Base-by-base conservation (phyloP, 2,888 invertebrate genomes). In the Brenthis daphne region DNA sequence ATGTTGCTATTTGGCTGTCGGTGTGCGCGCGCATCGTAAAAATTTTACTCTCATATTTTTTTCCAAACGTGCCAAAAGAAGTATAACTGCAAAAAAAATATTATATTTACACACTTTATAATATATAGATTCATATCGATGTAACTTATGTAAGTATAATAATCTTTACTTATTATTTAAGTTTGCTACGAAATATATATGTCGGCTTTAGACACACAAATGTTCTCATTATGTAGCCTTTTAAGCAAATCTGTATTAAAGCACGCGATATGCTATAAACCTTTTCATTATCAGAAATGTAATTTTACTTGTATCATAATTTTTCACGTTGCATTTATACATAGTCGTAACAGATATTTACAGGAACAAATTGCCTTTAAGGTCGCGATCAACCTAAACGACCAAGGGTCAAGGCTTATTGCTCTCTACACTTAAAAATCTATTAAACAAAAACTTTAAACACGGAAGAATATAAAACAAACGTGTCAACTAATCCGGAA, bases 401-500 rank as follows among this genome's bases (percentile, higher is more conserved):
- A 87, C 86, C 87, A 88, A 88, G 86, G 77, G 72, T 69, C 73
- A 67, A 64, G 66, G 64, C 58, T 56, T 54, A 63, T 50, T 67
- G 43, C 43, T 67, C 50, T 67, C 64, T 48, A 16, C 64, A 43
- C 47, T 43, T 43, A 43, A 55, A 60, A 67, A 63, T 56, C 65
- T 37, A 50, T 67, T 60, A 56, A 64, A 51, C 64, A 58, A 63
- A 56, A 47, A 64, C 76, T 5, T 51, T 78, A 78, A 77, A 80
- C 76, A 74, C 78, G 79, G 80, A 80, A 80, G 78, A 74, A 73
- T 71, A 70, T 65, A 73, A 73, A 71, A 82, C 80, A 79, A 79
- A 73, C 75, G 81, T 80, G 81, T 79, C 80, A 79, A 76, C 79
- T 77, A 80, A 72, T 77, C 79, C 82, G 87, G 87, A 87, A 86